Percentiles rank a stretch among this genome's conserved stretches.
These are phyloP conservation scores for Oscheius sp. DNA, from an alignment of 2,888 invertebrate genomes.

Conservation along the genomic window DNA sequence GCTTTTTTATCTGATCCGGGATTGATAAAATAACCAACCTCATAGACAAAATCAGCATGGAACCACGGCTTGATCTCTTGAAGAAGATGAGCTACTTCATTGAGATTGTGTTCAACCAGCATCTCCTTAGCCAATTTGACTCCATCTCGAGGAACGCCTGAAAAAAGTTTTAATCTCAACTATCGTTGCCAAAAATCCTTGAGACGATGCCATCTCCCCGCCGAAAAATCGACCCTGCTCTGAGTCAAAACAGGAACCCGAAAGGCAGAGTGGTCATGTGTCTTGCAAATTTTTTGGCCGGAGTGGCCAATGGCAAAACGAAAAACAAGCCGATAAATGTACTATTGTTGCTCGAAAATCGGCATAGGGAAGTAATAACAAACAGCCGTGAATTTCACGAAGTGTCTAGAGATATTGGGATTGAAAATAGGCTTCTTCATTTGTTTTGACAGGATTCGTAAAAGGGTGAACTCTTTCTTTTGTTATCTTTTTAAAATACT, in stretches of 20 bases:
- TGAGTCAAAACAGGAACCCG: not conserved
- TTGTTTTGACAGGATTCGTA: too few species aligned
- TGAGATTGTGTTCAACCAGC: not conserved
- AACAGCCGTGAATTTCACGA: too few species aligned
- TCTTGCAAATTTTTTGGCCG: too few species aligned
- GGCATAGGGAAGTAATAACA: not conserved
- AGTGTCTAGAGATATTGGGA: too few species aligned
- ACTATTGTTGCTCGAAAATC: not conserved
- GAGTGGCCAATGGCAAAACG: not conserved
- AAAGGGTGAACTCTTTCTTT: too few species aligned
- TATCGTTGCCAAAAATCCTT: not conserved
- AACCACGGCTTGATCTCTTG: slow-evolving; percentile 1
- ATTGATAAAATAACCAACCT: not conserved
- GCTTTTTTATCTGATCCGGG: not conserved
- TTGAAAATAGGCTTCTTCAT: too few species aligned
- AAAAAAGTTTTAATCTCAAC: not conserved
- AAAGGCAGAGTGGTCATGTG: not conserved
- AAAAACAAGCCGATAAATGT: not conserved
- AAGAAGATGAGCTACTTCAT: not conserved
- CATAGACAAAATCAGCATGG: slow-evolving; percentile 6
- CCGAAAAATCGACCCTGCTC: too few species aligned
- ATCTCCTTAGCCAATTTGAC: not conserved
- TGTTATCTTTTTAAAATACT: too few species aligned
- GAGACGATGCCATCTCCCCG: not conserved
- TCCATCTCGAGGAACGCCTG: not conserved